Base-by-base conservation (phyloP, 2,113 vertebrate species). In the Hiodon tergisus region DNA sequence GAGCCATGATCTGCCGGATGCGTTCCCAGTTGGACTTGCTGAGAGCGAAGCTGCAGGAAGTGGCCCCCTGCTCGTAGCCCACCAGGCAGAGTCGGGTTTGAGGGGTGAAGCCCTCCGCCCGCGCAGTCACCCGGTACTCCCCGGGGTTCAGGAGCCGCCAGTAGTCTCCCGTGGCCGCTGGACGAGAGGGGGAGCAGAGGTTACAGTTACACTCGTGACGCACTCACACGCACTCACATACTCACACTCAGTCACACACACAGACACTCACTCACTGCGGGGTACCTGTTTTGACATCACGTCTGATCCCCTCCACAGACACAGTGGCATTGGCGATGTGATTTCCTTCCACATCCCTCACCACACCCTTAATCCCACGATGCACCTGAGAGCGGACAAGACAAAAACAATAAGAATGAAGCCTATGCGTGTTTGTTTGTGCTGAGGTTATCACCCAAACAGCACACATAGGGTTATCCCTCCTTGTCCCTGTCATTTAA, bases 91-190 rank as follows among this genome's bases (percentile, higher is more conserved):
- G 93, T 78, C 93, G 93, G 47, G 88, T 74, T 0, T 90, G 89
- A 0, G 94, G 89, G 4, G 88, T 81, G 81, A 92, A 98, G 67
- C 94, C 94, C 47, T 95, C 92, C 0, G 94, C 95, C 0, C 79
- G 89, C 0, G 82, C 96, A 0, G 85, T 94, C 68, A 98, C 91
- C 0, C 88, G 88, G 83, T 98, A 98, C 73, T 98, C 95, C 0
- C 96, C 96, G 0, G 96, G 96, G 78, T 98, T 98, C 81, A 98
- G 88, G 85, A 98, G 92, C 50, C 96, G 93, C 94, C 94, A 98
- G 82, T 92, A 98, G 67, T 98, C 96, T 0, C 96, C 96, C 0
- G 89, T 86, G 0, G 84, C 75, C 9, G 90, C 96, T 98, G 70
- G 16, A 48, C 6, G 14, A 46, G 67, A 17, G 62, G 7, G 5